Base-by-base conservation (phyloP, 2,113 vertebrate genomes). In the Tachuris rubrigastra region DNA sequence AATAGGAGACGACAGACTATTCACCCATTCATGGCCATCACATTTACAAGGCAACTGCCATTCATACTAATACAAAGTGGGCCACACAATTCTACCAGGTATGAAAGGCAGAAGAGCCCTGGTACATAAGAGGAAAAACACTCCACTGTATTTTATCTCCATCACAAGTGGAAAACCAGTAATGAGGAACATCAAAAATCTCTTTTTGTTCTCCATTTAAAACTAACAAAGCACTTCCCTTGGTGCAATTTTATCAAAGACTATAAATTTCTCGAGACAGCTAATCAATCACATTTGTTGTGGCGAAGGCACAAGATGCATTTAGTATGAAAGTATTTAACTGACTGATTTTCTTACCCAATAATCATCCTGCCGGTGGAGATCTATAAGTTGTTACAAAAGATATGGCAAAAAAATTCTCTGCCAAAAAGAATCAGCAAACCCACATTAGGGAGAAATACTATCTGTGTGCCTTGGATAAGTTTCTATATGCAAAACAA, bases 51-150 rank as follows among this genome's bases (percentile, higher is more conserved):
- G 94, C 84, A 94, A 81, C 75, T 92, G 76, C 95, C 66, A 91
- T 92, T 90, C 86, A 92, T 22, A 14, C 53, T 58, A 12, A 69
- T 21, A 62, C 55, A 58, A 93, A 94, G 86, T 79, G 90, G 88
- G 86, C 66, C 93, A 93, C 85, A 83, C 86, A 78, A 85, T 82
- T 80, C 80, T 53, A 10, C 52, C 86, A 94, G 86, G 89, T 96
- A 85, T 79, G 73, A 95, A 87, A 92, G 77, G 92, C 72, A 92
- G 76, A 89, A 93, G 95, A 92, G 88, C 96, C 53, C 88, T 96
- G 55, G 37, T 14, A 60, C 69, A 42, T 31, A 49, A 96, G 76
- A 95, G 90, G 76, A 24, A 91, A 94, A 94, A 73, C 92, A 93
- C 88, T 96, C 87, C 65, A 78, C 72, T 75, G n/a, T 94, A 72